phyloP scores from a whole-genome alignment of 2,888 invertebrate species.

The Drosophila formosana region DNA sequence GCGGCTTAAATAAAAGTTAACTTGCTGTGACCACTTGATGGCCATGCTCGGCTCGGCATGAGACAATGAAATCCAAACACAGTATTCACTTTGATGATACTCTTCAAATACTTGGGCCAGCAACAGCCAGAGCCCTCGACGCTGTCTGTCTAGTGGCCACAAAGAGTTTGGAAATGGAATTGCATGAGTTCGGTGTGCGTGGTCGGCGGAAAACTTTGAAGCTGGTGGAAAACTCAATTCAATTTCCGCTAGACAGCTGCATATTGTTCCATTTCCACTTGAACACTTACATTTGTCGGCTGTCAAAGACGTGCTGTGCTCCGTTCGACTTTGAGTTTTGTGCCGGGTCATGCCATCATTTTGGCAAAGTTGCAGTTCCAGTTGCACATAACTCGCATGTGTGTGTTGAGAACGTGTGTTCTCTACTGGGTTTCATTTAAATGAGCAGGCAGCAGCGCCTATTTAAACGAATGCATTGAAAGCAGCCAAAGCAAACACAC shows the following conservation, averaged over 20 bases:
- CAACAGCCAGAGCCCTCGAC: conserved; percentile 19
- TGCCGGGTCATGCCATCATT: conserved; percentile 4
- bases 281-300: conserved; percentile 69
- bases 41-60: not conserved
- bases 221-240: conserved; percentile 50
- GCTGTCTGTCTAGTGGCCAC: conserved; percentile 36
- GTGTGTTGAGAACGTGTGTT: not conserved
- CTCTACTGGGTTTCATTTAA: conserved; percentile 45
- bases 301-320: conserved; percentile 40
- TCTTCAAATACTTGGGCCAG: conserved; percentile 15
- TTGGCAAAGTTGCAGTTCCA: conserved; percentile 7
- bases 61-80: conserved; percentile 29
- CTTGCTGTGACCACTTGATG: conserved; percentile 2
- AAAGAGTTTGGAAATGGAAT: conserved; percentile 34
- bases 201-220: not conserved
- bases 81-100: conserved; percentile 29
- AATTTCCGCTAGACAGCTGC: conserved; percentile 66
- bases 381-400: conserved; percentile 20
- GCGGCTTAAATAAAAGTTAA: conserved; percentile 11
- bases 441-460: conserved; percentile 54
- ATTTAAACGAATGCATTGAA: conserved; percentile 47
- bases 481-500: conserved; percentile 39
- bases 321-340: not conserved
- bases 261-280: conserved; percentile 59
- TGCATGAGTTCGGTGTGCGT: conserved; percentile 16